Percentiles rank a stretch among this genome's conserved stretches.
Evolutionary conservation across 2,888 invertebrate genomes (phyloP).

Genomic region (Pherbina coryleti): DNA sequence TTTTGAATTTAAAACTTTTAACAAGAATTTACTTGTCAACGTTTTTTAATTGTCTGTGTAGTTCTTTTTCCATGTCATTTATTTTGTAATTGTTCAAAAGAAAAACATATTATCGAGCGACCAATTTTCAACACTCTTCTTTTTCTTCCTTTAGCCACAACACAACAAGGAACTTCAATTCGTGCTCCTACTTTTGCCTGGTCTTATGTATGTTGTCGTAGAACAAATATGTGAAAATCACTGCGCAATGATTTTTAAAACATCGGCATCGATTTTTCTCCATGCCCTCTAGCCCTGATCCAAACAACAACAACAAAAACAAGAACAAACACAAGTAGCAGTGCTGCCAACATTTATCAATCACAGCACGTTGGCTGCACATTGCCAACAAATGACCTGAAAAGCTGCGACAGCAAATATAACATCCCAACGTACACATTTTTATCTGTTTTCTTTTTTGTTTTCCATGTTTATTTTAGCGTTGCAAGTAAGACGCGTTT

Average conservation of each 20-base stretch:
- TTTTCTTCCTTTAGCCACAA: too few relatives aligned
- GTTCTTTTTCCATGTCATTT: too few relatives aligned
- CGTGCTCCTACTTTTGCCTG: too few relatives aligned
- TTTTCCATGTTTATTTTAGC: too few relatives aligned
- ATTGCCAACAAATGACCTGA: slow-evolving; percentile 35
- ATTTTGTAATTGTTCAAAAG: too few relatives aligned
- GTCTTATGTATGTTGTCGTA: too few relatives aligned
- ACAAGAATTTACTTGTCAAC: neutral
- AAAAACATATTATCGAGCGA: too few relatives aligned
- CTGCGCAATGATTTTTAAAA: slow-evolving; percentile 7
- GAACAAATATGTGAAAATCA: slow-evolving; percentile 6
- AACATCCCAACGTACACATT: neutral
- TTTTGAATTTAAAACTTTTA: too few relatives aligned
- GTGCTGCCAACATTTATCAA: slow-evolving; percentile 33
- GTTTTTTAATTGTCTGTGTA: neutral
- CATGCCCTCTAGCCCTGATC: neutral
- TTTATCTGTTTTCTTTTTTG: neutral
- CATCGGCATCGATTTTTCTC: neutral
- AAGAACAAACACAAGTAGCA: neutral
- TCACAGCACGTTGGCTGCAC: slow-evolving; percentile 32
- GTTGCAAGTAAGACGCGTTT: neutral
- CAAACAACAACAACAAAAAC: neutral
- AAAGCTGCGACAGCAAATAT: slow-evolving; percentile 16
- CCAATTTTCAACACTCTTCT: too few relatives aligned
- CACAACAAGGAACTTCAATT: too few relatives aligned